These are phyloP conservation scores for Sarcoramphus papa DNA, from an alignment of 2,797 vertebrate genomes.

Conservation along the genomic window DNA sequence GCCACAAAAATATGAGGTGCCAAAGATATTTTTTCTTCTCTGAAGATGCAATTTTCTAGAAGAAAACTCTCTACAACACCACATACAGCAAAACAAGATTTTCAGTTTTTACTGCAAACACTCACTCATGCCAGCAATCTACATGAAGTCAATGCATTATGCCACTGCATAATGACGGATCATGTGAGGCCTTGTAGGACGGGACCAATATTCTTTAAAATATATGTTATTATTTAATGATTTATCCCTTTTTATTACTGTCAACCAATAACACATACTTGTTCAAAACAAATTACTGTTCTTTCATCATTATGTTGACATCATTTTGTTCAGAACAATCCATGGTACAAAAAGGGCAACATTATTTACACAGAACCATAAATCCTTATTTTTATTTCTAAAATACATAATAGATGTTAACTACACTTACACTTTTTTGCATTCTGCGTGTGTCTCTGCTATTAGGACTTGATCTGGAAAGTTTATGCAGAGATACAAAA, in stretches of 20 bases:
- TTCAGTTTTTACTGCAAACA: not conserved
- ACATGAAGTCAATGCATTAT: not conserved
- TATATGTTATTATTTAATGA: not conserved
- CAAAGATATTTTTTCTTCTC: not conserved
- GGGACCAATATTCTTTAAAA: not conserved
- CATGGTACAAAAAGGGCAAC: not conserved
- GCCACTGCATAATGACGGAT: not conserved
- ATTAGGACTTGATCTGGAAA: not conserved
- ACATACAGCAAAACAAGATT: not conserved
- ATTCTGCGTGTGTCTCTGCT: not conserved
- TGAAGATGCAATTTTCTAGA: not conserved
- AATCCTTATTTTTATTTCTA: not conserved
- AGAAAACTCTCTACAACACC: not conserved
- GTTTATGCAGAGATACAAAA: not conserved
- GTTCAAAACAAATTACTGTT: not conserved
- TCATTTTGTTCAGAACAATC: not conserved
- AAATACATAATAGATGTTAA: not conserved
- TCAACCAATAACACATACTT: not conserved
- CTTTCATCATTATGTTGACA: not conserved
- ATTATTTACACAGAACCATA: not conserved
- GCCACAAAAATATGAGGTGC: not conserved
- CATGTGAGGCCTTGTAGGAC: not conserved
- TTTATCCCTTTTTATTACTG: not conserved
- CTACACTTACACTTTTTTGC: not conserved
- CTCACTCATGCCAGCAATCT: not conserved